Conservation (phyloP, 92 coral and sea anemone species). For the Ricordea florida region DNA sequence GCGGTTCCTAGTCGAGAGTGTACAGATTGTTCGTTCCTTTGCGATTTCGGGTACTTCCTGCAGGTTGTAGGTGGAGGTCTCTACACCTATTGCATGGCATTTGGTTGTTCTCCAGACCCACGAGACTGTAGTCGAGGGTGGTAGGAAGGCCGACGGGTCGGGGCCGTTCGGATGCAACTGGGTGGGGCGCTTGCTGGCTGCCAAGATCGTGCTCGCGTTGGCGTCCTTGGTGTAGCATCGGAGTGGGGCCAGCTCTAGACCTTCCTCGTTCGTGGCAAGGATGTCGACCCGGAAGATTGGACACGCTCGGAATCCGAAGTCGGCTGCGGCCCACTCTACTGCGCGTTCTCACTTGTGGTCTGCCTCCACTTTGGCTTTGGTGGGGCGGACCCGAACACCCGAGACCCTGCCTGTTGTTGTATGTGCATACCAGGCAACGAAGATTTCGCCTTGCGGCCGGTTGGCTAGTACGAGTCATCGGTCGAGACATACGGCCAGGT, state of each 20-base stretch:
- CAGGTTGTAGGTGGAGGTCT: too few relatives aligned
- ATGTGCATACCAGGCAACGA: conserved; percentile 33
- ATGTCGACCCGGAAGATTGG: conserved; percentile 27
- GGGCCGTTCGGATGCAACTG: conserved; percentile 21
- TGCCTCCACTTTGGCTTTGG: background rate
- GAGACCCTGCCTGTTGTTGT: conserved; percentile 12
- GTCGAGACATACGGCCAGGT: conserved; percentile 9
- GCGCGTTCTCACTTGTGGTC: background rate
- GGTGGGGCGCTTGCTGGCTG: conserved; percentile 9
- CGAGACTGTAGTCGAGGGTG: too few relatives aligned
- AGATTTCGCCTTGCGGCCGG: too few relatives aligned
- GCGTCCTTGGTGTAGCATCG: conserved; percentile 28
- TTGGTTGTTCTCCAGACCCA: too few relatives aligned
- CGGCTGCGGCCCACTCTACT: conserved; percentile 1
- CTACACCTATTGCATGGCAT: too few relatives aligned
- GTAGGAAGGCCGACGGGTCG: background rate
- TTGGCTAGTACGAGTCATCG: conserved; percentile 20
- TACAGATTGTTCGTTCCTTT: too few relatives aligned
- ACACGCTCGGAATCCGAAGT: conserved; percentile 22
- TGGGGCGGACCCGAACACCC: conserved; percentile 6
- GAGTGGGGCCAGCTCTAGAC: background rate
- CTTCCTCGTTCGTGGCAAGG: background rate
- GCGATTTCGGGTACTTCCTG: too few relatives aligned
- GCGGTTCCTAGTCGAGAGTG: too few relatives aligned
- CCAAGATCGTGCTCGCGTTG: conserved; percentile 9